phyloP scores from a whole-genome alignment of 2,888 invertebrate species.

The Phortica okadai region DNA sequence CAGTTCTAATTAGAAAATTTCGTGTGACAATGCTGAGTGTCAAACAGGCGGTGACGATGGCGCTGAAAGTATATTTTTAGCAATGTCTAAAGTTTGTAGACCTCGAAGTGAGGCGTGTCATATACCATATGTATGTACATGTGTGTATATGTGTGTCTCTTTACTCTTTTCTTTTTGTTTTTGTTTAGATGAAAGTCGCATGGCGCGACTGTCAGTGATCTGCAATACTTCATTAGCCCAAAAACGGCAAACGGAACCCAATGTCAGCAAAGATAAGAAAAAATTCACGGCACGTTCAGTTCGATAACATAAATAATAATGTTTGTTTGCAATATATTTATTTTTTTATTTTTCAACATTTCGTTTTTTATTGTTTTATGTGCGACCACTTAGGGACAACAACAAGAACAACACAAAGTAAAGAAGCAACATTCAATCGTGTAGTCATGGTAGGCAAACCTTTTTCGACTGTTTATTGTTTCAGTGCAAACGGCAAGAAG shows the following conservation, averaged over 20 bases:
- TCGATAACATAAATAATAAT: slow-evolving; percentile 72
- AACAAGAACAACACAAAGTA: background rate
- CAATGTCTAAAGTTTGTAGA: background rate
- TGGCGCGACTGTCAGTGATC: background rate
- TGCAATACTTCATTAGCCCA: slow-evolving; percentile 14
- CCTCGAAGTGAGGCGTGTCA: background rate
- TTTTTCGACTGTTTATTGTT: background rate
- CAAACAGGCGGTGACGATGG: background rate
- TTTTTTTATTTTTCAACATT: no score
- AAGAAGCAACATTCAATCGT: background rate
- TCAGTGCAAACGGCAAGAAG: background rate
- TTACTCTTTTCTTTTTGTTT: background rate
- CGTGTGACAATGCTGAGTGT: slow-evolving; percentile 8
- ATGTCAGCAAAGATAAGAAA: slow-evolving; percentile 10
- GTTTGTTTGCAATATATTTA: slow-evolving; percentile 36
- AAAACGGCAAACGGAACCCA: slow-evolving; percentile 19
- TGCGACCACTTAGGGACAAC: background rate
- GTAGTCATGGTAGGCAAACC: background rate
- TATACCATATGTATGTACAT: background rate
- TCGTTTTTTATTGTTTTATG: no score
- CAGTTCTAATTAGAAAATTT: slow-evolving; percentile 1
- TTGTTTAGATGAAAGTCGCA: background rate
- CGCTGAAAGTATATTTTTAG: slow-evolving; percentile 20
- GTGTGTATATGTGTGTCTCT: background rate
- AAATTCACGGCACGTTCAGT: slow-evolving; percentile 69